These are phyloP conservation scores for Ischnus inquisitorius DNA, from an alignment of 2,888 invertebrate species.

Conservation along the genomic window DNA sequence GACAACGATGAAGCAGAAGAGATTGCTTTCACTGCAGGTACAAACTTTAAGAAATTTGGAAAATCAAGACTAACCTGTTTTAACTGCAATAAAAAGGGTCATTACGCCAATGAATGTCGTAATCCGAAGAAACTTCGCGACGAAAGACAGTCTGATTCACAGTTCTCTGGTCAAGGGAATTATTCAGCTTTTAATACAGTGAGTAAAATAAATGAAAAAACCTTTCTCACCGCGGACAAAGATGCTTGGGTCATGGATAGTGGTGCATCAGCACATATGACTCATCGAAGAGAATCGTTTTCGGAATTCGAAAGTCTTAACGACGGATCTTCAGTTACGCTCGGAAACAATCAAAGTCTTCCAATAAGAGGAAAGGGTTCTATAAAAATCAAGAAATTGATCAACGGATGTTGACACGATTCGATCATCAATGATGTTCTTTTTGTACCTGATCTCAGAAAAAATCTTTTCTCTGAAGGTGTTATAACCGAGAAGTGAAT, in stretches of 20 bases:
- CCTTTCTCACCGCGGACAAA: conserved; percentile 18
- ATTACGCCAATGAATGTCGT: conserved; percentile 26
- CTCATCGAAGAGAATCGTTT: conserved; percentile 55
- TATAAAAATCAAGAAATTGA: conserved; percentile 52
- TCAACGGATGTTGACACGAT: conserved; percentile 57
- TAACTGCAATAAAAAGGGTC: conserved; percentile 22
- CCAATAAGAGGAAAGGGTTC: conserved; percentile 39
- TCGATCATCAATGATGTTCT: conserved; percentile 58
- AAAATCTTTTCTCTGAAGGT: conserved; percentile 64
- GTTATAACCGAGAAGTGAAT: conserved; percentile 57
- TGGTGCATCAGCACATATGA: conserved; percentile 68
- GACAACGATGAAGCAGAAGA: conserved; percentile 33
- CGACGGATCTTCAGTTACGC: conserved; percentile 42
- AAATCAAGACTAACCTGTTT: conserved; percentile 30
- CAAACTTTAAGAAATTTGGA: conserved; percentile 12
- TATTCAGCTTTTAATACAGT: conserved; percentile 15
- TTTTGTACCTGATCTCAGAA: conserved; percentile 58
- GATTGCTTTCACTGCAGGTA: conserved; percentile 32
- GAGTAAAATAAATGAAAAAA: conserved; percentile 3
- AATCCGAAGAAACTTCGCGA: conserved; percentile 10
- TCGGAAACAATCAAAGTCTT: conserved; percentile 54
- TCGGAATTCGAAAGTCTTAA: conserved; percentile 35
- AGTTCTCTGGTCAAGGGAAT: conserved; percentile 13
- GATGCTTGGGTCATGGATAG: conserved; percentile 66
- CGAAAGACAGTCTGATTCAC: conserved; percentile 12